Evolutionary conservation across 2,888 invertebrate species (phyloP).

Genomic region (Cantharis rufa): DNA sequence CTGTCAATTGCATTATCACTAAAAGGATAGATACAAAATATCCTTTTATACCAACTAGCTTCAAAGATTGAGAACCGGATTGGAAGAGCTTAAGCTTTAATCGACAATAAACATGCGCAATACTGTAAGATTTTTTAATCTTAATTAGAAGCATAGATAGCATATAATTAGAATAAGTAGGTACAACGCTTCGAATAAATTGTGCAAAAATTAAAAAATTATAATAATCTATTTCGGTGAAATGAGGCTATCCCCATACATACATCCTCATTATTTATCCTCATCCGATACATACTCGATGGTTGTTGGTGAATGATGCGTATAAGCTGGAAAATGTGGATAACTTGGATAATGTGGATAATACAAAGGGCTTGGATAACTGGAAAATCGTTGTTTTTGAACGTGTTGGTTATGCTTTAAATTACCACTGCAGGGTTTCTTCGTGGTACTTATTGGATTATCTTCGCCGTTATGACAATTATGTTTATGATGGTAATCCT

Average conservation of each 20-base stretch:
- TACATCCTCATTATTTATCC: too few relatives aligned
- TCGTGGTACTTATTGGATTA: not conserved
- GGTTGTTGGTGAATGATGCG: not conserved
- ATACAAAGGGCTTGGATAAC: too few relatives aligned
- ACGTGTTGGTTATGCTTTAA: not conserved
- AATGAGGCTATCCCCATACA: too few relatives aligned
- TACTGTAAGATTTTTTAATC: not conserved
- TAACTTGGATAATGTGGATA: not conserved
- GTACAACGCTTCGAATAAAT: too few relatives aligned
- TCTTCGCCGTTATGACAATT: not conserved
- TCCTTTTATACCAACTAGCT: not conserved
- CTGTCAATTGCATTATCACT: not conserved
- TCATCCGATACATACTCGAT: not conserved
- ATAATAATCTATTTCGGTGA: too few relatives aligned
- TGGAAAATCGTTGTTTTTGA: not conserved
- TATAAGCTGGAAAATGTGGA: not conserved
- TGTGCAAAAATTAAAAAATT: too few relatives aligned
- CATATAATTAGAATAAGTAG: too few relatives aligned
- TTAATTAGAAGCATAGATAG: too few relatives aligned
- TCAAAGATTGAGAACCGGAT: not conserved
- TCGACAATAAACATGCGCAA: too few relatives aligned
- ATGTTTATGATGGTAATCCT: not conserved
- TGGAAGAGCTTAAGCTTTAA: not conserved
- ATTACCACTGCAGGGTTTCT: not conserved
- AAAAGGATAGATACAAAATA: not conserved